Percentiles rank a stretch among this genome's conserved stretches.
These are phyloP conservation scores for Trilocha varians DNA, from an alignment of 2,888 invertebrate genomes.

Conservation along the genomic window DNA sequence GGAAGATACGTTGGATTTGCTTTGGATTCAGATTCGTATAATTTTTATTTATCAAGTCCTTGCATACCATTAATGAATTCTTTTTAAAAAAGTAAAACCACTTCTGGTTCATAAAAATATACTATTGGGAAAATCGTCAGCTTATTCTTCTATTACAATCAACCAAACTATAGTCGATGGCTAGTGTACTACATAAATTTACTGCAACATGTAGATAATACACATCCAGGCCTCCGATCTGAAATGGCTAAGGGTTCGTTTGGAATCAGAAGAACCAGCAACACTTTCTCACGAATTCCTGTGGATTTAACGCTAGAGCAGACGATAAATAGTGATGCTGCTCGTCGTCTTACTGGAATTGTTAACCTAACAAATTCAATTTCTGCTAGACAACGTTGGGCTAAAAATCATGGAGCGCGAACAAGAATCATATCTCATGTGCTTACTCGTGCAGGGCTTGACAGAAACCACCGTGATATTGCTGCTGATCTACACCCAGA, in stretches of 20 bases:
- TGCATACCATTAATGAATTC: too few relatives aligned
- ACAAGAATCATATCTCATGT: constrained; percentile 5
- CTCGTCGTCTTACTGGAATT: constrained; percentile 9
- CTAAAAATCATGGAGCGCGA: constrained; percentile 7
- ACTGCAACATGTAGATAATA: constrained; percentile 3
- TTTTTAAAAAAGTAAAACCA: too few relatives aligned
- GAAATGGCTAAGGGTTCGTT: constrained; percentile 8
- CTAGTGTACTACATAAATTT: too few relatives aligned
- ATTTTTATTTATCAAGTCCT: too few relatives aligned
- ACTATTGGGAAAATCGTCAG: too few relatives aligned
- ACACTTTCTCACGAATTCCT: constrained; percentile 10
- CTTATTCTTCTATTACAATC: too few relatives aligned
- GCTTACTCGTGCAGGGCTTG: not conserved
- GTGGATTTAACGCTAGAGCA: constrained; percentile 12
- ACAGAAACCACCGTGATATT: too few relatives aligned
- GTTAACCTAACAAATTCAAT: constrained; percentile 8
- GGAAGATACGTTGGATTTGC: too few relatives aligned
- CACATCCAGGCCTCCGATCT: constrained; percentile 8
- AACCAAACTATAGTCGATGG: too few relatives aligned
- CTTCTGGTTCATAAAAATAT: too few relatives aligned
- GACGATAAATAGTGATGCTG: constrained; percentile 13
- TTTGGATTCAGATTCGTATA: too few relatives aligned
- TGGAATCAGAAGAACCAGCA: constrained; percentile 10
- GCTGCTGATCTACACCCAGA: too few relatives aligned
- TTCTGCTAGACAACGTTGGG: constrained; percentile 9